Percentiles rank a stretch among this genome's conserved stretches.
phyloP scores from a whole-genome alignment of 1,140 invertebrate species.

The Anoplophora glabripennis region DNA sequence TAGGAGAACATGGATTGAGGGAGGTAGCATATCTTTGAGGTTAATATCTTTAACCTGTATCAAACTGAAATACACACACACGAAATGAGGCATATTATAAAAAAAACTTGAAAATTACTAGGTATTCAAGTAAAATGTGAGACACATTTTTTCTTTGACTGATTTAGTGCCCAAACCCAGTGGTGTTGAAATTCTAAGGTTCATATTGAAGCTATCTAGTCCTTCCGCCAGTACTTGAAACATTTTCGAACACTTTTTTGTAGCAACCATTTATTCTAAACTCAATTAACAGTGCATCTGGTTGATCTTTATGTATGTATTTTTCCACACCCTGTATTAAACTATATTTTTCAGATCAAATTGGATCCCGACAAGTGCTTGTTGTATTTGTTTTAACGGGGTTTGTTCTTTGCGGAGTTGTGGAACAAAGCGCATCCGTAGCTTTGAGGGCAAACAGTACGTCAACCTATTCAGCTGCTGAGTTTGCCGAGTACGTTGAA shows the following conservation, averaged over 20 bases:
- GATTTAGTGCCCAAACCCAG: too few relatives aligned
- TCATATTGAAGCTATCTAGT: background rate
- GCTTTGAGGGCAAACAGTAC: slow-evolving; percentile 54
- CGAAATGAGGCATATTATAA: too few relatives aligned
- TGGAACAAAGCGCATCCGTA: slow-evolving; percentile 57
- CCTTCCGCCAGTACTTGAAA: background rate
- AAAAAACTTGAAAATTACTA: too few relatives aligned
- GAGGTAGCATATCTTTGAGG: too few relatives aligned
- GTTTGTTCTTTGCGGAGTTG: slow-evolving; percentile 56
- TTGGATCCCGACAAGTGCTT: slow-evolving; percentile 54
- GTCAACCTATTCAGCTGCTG: slow-evolving; percentile 43
- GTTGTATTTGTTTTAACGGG: slow-evolving; percentile 54
- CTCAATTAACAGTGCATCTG: slow-evolving; percentile 5
- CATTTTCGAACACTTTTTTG: background rate
- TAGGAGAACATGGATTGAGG: too few relatives aligned
- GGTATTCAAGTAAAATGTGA: too few relatives aligned
- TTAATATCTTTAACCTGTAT: too few relatives aligned
- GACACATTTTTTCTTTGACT: too few relatives aligned
- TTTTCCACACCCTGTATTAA: too few relatives aligned
- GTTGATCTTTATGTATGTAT: too few relatives aligned
- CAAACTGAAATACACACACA: too few relatives aligned
- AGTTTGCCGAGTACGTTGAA: slow-evolving; percentile 50
- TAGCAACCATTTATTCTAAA: background rate
- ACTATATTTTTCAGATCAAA: slow-evolving; percentile 49
- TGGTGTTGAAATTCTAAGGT: background rate